Evolutionary conservation across 2,113 vertebrate genomes (phyloP), one percentile per base, ranked within the genome.

Genomic region (Pseudorectes ferrugineus): DNA sequence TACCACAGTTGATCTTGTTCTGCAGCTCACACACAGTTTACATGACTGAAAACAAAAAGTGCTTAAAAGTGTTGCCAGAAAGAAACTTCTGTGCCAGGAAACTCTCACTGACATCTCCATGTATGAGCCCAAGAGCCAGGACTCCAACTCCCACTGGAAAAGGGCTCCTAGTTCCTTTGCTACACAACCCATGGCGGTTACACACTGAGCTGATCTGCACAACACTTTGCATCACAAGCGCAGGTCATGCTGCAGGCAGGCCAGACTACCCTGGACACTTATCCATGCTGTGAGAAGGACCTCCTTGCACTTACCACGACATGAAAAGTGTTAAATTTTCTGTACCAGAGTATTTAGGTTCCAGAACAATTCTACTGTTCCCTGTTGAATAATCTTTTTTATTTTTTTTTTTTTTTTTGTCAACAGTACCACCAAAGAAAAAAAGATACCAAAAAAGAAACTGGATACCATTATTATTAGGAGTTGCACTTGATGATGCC

Each of bases 281-380:
- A 25, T 1, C 16, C 10, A 28, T 0, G 0, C 40, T 40, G 22
- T 8, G 18, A 29, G 26, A 65, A 31, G 16, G 26, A 46, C 9
- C 24, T 51, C 26, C 20, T 6, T 2, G 3, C 36, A 9, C 42
- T 18, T 55, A 46, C 33, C 14, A 3, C 0, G 0, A 61, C 28
- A 9, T 25, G 21, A 61, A 59, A 78, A 54, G 10, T 4, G 3
- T 21, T 67, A 52, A 6, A 42, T 40, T 66, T 67, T 58, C 49
- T 24, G 29, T 29, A 63, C 8, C 42, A 45, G 36, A 81, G 17
- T 42, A 38, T 33, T 71, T 33, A 26, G 10, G 13, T 49, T 82
- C 14, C 40, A 59, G 13, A 79, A 82, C 7, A 67, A 75, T 46
- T 67, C 35, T 54, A 68, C 13, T 21, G 4, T n/a, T 55, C 31